Percentiles rank a stretch among this genome's conserved stretches.
phyloP scores from a whole-genome alignment of 1,140 invertebrate species.

The Heliconius himera region DNA sequence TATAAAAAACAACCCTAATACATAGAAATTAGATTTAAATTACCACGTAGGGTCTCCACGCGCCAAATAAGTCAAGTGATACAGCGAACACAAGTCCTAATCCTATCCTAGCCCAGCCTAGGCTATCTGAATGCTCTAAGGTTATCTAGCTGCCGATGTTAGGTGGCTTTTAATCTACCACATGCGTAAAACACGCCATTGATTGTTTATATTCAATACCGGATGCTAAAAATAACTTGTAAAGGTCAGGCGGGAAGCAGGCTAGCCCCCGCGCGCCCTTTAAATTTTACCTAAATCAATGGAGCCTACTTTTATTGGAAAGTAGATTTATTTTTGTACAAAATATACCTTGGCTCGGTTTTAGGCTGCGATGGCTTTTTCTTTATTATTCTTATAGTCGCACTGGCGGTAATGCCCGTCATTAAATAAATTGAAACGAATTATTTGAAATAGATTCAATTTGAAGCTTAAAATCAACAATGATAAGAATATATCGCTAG shows the following conservation, averaged over 20 bases:
- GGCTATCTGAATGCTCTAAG: slow-evolving; percentile 13
- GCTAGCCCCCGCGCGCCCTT: slow-evolving; percentile 61
- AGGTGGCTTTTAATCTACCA: slow-evolving; percentile 35
- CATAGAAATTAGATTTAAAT: slow-evolving; percentile 28
- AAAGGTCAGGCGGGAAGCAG: slow-evolving; percentile 72
- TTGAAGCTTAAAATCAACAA: slow-evolving; percentile 20
- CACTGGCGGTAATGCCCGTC: slow-evolving; percentile 77
- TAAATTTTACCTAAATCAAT: slow-evolving; percentile 44
- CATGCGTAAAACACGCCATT: slow-evolving; percentile 54
- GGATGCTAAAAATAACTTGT: slow-evolving; percentile 68
- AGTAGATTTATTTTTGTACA: not conserved
- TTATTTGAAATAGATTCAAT: not conserved
- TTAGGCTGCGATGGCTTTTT: slow-evolving; percentile 49
- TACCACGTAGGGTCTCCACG: slow-evolving; percentile 18
- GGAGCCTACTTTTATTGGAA: slow-evolving; percentile 18
- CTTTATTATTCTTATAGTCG: slow-evolving; percentile 72
- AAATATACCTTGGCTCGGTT: slow-evolving; percentile 51
- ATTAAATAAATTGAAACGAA: slow-evolving; percentile 55
- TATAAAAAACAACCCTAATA: slow-evolving; percentile 19
- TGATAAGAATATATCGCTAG: slow-evolving; percentile 28
- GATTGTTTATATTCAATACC: slow-evolving; percentile 73
- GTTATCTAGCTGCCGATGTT: slow-evolving; percentile 22
- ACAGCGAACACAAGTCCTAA: not conserved
- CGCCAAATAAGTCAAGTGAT: slow-evolving; percentile 38
- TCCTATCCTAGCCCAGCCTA: not conserved